Evolutionary conservation across 2,113 vertebrate species (phyloP), one percentile per base, ranked within the genome.

Genomic region (Protobothrops flavoviridis): DNA sequence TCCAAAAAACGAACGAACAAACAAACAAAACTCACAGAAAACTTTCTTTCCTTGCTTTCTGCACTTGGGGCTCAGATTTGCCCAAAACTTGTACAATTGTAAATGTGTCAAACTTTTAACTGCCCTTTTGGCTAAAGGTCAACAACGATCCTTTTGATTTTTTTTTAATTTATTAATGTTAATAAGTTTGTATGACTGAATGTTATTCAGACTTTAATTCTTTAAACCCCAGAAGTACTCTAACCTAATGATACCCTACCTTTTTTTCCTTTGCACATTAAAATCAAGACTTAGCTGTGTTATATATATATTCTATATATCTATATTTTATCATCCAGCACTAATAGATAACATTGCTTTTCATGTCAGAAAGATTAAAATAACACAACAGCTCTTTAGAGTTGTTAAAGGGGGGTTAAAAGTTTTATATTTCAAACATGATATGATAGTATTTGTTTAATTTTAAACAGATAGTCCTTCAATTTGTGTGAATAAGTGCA

Each of bases 41-140:
- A 24, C 29, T 69, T 39, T 69, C 64, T 33, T 59, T 43, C n/a
- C 20, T 52, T 74, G 45, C 88, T 90, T 90, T 93, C 92, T 93
- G 92, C 92, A 93, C 93, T 96, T 95, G 94, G 96, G 97, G 96
- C 95, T 94, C 96, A 97, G 96, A 96, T 98, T 97, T 98, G 95
- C 98, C 97, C 96, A 97, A 97, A 97, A 98, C 98, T 98, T 98
- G 98, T 97, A 98, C 98, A 98, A 98, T 98, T 99, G 98, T 99
- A 99, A 98, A 99, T 98, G 97, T 98, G 97, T 92, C 98, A 98
- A 98, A 98, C 96, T 97, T 99, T 96, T 95, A 96, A 97, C 97
- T 98, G 98, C 96, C 98, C 97, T 97, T 98, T 97, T 92, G 97
- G 97, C 97, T 0, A 50, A 55, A 2, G 93, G 87, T 92, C 94